Percentiles rank a stretch among this genome's conserved stretches.
phyloP scores from a whole-genome alignment of 2,113 vertebrate genomes.

The Podocnemis expansa region DNA sequence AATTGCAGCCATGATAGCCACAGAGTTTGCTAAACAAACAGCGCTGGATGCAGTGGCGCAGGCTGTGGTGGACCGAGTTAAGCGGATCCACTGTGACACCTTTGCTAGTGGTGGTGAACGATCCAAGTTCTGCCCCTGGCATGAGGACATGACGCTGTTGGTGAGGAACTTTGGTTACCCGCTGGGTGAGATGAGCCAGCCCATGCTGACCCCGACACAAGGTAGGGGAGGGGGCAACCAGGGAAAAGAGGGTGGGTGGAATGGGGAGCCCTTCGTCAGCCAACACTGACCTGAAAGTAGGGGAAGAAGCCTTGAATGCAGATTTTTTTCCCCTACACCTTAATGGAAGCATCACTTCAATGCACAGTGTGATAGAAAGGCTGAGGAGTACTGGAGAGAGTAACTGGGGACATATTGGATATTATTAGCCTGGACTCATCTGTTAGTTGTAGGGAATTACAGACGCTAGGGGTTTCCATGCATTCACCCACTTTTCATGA shows the following conservation, averaged over 20 bases:
- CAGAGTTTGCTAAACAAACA: slow-evolving; percentile 93
- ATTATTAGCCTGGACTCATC: background rate
- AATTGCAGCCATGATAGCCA: slow-evolving; percentile 96
- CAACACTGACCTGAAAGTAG: background rate
- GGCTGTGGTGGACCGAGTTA: slow-evolving; percentile 94
- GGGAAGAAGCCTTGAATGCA: background rate
- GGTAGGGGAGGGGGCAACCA: slow-evolving; percentile 75
- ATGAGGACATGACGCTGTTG: slow-evolving; percentile 97
- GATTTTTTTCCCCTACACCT: background rate
- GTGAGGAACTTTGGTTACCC: slow-evolving; percentile 93
- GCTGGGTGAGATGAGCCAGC: slow-evolving; percentile 84
- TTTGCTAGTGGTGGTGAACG: slow-evolving; percentile 90
- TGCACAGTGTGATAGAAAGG: background rate
- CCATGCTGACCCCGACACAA: slow-evolving; percentile 84
- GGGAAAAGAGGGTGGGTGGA: background rate
- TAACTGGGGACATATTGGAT: background rate
- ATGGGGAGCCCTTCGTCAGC: background rate
- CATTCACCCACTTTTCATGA: background rate
- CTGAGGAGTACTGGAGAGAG: background rate
- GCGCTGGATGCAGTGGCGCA: slow-evolving; percentile 91
- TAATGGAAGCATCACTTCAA: background rate
- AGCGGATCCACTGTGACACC: slow-evolving; percentile 91
- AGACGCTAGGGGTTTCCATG: background rate
- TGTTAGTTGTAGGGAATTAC: background rate
- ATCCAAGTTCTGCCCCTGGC: slow-evolving; percentile 87